Conservation (phyloP, 2,797 vertebrate species). For the Xenopus petersii region DNA sequence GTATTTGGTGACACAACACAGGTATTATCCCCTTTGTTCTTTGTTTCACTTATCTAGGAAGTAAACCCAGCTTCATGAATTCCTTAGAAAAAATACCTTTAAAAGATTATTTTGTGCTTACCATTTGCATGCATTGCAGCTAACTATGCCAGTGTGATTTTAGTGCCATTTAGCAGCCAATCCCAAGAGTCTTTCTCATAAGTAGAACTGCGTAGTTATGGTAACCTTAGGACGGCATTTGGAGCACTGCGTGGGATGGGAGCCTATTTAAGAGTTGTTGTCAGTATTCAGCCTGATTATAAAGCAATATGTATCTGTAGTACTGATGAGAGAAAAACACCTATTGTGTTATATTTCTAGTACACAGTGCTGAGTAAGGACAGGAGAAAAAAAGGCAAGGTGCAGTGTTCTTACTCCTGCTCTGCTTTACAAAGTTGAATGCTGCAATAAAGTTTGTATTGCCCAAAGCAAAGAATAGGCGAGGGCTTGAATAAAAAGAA, state of each 20-base stretch:
- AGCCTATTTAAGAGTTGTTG: slow-evolving; percentile 22
- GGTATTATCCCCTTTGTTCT: background rate
- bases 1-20: background rate
- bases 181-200: background rate
- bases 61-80: too few species aligned
- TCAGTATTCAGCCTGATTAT: slow-evolving; percentile 9
- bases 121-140: background rate
- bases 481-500: too few species aligned
- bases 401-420: too few species aligned
- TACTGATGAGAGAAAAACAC: background rate
- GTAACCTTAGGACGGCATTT: slow-evolving; percentile 41
- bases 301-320: slow-evolving; percentile 8
- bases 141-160: slow-evolving; percentile 16
- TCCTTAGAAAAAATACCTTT: too few species aligned
- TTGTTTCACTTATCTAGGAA: too few species aligned
- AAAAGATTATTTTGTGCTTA: too few species aligned
- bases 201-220: slow-evolving; percentile 27
- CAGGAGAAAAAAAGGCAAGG: too few species aligned
- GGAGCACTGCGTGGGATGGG: slow-evolving; percentile 42
- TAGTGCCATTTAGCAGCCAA: slow-evolving; percentile 6
- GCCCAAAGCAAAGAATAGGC: too few species aligned
- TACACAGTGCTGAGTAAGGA: background rate
- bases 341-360: background rate
- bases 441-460: too few species aligned
- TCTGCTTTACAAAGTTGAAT: too few species aligned